phyloP scores from a whole-genome alignment of 2,888 invertebrate species.

The Nomada hirtipes region DNA sequence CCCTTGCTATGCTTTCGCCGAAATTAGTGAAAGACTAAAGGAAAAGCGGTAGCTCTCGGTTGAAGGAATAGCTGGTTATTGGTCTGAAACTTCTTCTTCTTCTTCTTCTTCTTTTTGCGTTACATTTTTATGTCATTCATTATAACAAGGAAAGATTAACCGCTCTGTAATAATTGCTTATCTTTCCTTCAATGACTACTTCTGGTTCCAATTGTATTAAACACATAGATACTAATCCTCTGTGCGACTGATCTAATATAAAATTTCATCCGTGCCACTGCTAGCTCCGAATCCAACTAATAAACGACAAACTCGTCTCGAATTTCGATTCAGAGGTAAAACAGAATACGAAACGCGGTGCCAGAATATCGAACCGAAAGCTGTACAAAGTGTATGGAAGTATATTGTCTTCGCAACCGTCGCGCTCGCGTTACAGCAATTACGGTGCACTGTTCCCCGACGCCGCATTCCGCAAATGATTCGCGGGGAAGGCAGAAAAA shows the following conservation, averaged over 20 bases:
- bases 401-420: not conserved
- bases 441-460: not conserved
- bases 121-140: constrained; percentile 56
- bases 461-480: constrained; percentile 43
- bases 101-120: constrained; percentile 26
- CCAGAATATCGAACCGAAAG: not conserved
- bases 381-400: not conserved
- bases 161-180: constrained; percentile 3
- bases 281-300: no score
- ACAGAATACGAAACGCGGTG: not conserved
- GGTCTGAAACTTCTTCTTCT: constrained; percentile 31
- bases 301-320: no score
- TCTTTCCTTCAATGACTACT: not conserved
- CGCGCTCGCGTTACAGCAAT: constrained; percentile 26
- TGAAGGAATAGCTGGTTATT: constrained; percentile 38
- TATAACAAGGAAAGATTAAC: constrained; percentile 44
- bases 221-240: no score
- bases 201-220: no score
- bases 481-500: constrained; percentile 40
- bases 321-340: no score
- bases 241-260: no score
- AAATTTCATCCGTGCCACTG: no score
- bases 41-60: constrained; percentile 31
- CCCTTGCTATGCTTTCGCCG: constrained; percentile 56
- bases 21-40: constrained; percentile 60